phyloP scores from a whole-genome alignment of 2,113 vertebrate species.

The Cyanoliseus patagonus region DNA sequence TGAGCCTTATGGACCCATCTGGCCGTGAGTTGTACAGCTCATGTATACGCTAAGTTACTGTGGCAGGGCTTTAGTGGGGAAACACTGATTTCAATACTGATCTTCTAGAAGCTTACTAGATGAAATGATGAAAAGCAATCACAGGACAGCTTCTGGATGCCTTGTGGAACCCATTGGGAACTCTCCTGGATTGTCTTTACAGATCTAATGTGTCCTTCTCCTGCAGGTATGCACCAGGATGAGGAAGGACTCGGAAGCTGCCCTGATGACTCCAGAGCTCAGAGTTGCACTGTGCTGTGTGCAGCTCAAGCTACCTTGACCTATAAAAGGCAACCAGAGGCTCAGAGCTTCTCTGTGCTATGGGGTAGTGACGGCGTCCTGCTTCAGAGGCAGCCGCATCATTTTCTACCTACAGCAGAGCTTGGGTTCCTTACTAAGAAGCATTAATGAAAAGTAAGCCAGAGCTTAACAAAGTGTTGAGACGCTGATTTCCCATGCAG shows the following conservation, averaged over 20 bases:
- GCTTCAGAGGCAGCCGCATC: neutral
- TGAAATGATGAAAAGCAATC: accelerated
- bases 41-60: too few species aligned
- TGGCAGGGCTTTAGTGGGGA: neutral
- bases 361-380: neutral
- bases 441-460: neutral
- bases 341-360: neutral
- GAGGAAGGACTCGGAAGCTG: neutral
- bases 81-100: neutral
- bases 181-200: neutral
- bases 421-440: neutral
- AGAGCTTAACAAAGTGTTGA: neutral
- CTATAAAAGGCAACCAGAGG: neutral
- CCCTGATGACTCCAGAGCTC: neutral
- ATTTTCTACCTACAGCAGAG: neutral
- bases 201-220: accelerated
- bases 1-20: neutral
- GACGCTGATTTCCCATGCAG: neutral
- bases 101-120: neutral
- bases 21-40: accelerated
- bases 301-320: neutral
- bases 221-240: neutral
- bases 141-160: neutral
- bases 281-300: neutral
- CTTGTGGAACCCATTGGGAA: neutral